Conservation (phyloP, 2,888 invertebrate genomes). For the Doris montereyensis region DNA sequence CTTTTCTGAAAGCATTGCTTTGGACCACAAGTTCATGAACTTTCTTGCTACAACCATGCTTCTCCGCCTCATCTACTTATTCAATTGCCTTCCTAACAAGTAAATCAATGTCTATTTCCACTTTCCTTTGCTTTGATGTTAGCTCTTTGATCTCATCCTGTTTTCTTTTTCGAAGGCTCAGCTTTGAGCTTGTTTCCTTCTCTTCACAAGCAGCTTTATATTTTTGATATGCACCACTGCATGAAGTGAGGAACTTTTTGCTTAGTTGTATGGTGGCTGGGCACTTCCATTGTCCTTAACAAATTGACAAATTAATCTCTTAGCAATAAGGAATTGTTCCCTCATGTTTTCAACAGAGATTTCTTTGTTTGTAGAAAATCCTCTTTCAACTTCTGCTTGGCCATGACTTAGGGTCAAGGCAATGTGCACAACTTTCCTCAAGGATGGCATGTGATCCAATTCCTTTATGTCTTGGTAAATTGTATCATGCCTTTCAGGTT, state of each 20-base stretch:
- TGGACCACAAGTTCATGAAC: too few species aligned
- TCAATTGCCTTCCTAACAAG: too few species aligned
- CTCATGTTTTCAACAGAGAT: not conserved
- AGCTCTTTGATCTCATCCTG: not conserved
- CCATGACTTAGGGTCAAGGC: too few species aligned
- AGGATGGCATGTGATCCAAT: not conserved
- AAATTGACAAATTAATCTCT: not conserved
- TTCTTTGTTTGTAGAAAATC: not conserved
- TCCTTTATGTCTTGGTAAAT: not conserved
- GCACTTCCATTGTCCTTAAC: not conserved
- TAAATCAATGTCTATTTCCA: not conserved
- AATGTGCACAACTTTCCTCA: not conserved
- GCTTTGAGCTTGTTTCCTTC: not conserved
- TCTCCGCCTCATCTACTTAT: too few species aligned
- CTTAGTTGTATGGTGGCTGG: not conserved
- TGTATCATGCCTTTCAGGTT: not conserved
- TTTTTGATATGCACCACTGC: not conserved
- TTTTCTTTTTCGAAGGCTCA: not conserved
- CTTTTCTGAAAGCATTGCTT: too few species aligned
- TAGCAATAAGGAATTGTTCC: not conserved
- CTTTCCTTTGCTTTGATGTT: not conserved
- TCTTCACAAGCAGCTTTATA: not conserved
- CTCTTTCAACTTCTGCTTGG: not conserved
- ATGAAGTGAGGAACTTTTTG: not conserved
- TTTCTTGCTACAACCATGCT: too few species aligned